phyloP scores from a whole-genome alignment of 1,140 invertebrate genomes.

The Bombus pyrosoma region DNA sequence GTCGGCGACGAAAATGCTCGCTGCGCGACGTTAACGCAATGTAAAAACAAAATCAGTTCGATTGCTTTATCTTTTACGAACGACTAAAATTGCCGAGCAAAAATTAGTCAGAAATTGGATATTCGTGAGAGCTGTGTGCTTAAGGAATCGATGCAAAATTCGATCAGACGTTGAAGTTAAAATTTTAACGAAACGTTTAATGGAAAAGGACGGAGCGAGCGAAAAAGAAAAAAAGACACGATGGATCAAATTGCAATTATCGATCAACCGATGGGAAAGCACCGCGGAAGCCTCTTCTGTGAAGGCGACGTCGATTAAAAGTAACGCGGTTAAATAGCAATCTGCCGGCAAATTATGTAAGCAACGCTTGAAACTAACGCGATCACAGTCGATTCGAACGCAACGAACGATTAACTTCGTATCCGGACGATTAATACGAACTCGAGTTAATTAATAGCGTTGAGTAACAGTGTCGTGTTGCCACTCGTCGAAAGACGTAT shows the following conservation, averaged over 20 bases:
- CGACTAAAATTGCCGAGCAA: too few relatives aligned
- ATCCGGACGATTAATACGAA: constrained; percentile 9
- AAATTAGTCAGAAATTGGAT: neutral
- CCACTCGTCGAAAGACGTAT: neutral
- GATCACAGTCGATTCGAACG: neutral
- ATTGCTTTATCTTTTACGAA: neutral
- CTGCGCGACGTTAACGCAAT: too few relatives aligned
- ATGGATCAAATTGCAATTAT: neutral
- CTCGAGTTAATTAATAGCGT: constrained; percentile 21
- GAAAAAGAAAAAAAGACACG: neutral
- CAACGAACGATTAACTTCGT: constrained; percentile 28
- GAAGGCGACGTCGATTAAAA: constrained; percentile 7
- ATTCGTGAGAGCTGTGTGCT: neutral
- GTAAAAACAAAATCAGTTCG: neutral
- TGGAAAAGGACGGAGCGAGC: neutral
- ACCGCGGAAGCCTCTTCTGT: neutral
- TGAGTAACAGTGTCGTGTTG: constrained; percentile 3
- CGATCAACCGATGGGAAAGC: neutral
- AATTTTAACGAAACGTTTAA: neutral
- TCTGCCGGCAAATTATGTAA: constrained; percentile 27
- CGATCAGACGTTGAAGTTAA: neutral
- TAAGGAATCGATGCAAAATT: neutral
- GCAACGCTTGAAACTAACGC: constrained; percentile 10
- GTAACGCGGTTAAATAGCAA: constrained; percentile 20
- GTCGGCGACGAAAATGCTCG: too few relatives aligned